Base-by-base conservation (phyloP, 1,140 invertebrate genomes). In the Sycobia sp. region DNA sequence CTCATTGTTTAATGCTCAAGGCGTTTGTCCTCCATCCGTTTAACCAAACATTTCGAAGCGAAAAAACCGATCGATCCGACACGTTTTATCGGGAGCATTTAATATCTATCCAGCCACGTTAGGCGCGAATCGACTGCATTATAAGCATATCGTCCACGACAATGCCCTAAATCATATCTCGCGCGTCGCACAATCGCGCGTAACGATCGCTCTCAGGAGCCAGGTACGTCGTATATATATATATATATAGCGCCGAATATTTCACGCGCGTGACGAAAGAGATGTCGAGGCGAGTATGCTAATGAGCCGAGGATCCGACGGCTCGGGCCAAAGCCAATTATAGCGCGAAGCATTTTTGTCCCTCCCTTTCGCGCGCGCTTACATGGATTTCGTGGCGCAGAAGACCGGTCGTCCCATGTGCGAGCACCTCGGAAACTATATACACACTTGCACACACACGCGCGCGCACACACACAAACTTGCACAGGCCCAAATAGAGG, bases 281-380 rank as follows among this genome's bases (percentile, higher is more conserved):
- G 78, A 80, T 80, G 74, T 77, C 76, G 72, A 72, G 68, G 69
- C 61, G 65, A 75, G 67, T 80, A 80, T 79, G 78, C 71, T 76
- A 80, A 79, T 80, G n/a, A n/a, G n/a, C n/a, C 62, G 62, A 59
- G 69, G 67, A 68, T 70, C 69, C 72, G 73, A 74, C 71, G 69
- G 69, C 67, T 67, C 67, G 60, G 62, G 36, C 36, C 58, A 77
- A 80, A 80, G 76, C 78, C 78, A 80, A 80, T 80, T 80, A 80
- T 77, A 73, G 67, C 71, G 71, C 68, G 71, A 73, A 71, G 69
- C 67, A 34, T 23, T 22, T 56, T 44, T 16, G 49, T 67, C 54
- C 23, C 27, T 51, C 23, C 16, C 25, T 25, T 36, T 25, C 58
- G 55, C 55, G 60, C 62, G 50, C 56, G 59, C 56, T 57, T 54